These are phyloP conservation scores for Reinhardtius hippoglossoides DNA, from an alignment of 2,113 vertebrate species.

Conservation along the genomic window DNA sequence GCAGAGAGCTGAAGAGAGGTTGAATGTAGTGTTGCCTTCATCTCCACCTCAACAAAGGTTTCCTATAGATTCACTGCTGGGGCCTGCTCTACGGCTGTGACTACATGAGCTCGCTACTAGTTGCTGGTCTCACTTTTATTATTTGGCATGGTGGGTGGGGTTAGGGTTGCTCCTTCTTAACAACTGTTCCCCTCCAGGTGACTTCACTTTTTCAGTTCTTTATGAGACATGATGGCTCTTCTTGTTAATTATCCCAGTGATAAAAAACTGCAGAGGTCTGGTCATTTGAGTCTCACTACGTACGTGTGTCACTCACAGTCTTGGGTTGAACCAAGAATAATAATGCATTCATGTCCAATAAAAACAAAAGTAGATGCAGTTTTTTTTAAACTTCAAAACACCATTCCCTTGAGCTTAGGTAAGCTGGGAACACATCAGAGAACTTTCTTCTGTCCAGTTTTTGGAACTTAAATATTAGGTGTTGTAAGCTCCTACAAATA, in stretches of 20 bases:
- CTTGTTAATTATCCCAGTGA: not conserved
- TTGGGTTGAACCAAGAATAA: not conserved
- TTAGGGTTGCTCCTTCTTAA: not conserved
- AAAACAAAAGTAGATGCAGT: not conserved
- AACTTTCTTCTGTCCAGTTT: not conserved
- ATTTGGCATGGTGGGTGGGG: no score
- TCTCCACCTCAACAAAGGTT: conserved; percentile 23
- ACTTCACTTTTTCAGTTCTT: not conserved
- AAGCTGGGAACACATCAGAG: not conserved
- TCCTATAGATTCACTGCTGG: not conserved
- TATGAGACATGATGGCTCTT: not conserved
- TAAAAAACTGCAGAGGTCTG: not conserved
- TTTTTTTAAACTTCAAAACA: not conserved
- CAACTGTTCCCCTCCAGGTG: conserved; percentile 12
- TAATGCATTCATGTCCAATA: conserved; percentile 54
- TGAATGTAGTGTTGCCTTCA: conserved; percentile 51
- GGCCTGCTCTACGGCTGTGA: no score
- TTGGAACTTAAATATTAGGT: not conserved
- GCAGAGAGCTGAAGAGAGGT: conserved; percentile 18
- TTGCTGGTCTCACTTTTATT: no score
- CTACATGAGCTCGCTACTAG: no score
- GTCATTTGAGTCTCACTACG: not conserved
- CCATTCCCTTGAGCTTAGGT: not conserved
- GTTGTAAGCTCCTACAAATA: no score
- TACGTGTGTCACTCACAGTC: not conserved